Evolutionary conservation across 2,113 vertebrate genomes (phyloP).

Genomic region (Gavia stellata): DNA sequence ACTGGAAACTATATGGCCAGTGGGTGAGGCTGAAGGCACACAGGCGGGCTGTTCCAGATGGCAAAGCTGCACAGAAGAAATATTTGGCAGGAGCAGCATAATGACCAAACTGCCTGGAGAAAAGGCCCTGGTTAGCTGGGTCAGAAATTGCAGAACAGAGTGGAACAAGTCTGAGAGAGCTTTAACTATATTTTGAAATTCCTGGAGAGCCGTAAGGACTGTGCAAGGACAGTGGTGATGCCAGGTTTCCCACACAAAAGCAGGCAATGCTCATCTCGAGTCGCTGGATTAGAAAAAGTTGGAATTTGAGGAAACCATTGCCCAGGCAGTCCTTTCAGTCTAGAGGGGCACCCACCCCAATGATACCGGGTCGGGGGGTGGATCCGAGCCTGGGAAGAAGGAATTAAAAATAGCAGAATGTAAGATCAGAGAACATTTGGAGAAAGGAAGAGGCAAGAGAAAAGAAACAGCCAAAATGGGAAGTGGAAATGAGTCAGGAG

Average conservation of each 20-base stretch:
- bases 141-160: neutral
- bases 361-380: rapidly evolving
- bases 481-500: slow-evolving; percentile 51
- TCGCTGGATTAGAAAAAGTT: neutral
- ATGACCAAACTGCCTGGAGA: neutral
- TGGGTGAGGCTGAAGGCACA: neutral
- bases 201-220: neutral
- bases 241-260: neutral
- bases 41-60: neutral
- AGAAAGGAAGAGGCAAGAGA: slow-evolving; percentile 20
- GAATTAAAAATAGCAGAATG: slow-evolving; percentile 6
- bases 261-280: neutral
- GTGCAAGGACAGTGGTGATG: rapidly evolving
- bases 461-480: neutral
- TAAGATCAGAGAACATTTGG: neutral
- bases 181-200: neutral
- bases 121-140: neutral
- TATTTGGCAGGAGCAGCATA: neutral
- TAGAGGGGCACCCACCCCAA: neutral
- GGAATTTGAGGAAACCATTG: neutral
- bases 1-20: neutral
- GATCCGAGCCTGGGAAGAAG: neutral
- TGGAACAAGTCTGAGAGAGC: neutral
- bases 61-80: neutral
- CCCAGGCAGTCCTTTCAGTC: neutral